Percentiles rank a stretch among this genome's conserved stretches.
Evolutionary conservation across 2,888 invertebrate species (phyloP).

Genomic region (Drosophila borborema): DNA sequence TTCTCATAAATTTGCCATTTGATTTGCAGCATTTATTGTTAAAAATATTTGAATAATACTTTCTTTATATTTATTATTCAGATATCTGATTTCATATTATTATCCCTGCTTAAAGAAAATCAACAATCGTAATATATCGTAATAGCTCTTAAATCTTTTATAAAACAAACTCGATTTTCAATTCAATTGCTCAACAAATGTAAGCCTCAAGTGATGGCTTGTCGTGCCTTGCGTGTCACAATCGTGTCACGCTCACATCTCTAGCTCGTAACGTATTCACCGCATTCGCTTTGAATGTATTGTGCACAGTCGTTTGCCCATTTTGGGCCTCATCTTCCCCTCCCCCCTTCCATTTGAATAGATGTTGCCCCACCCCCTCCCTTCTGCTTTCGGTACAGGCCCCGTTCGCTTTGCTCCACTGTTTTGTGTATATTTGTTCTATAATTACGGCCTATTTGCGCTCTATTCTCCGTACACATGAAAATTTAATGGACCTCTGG

Average conservation of each 20-base stretch:
- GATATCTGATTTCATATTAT: too few relatives aligned
- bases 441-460: constrained; percentile 75
- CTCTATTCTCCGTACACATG: constrained; percentile 71
- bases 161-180: not conserved
- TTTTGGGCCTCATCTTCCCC: constrained; percentile 43
- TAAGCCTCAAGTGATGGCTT: not conserved
- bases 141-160: not conserved
- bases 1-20: too few relatives aligned
- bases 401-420: constrained; percentile 26
- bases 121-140: too few relatives aligned
- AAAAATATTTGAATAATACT: too few relatives aligned
- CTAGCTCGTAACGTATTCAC: constrained; percentile 19
- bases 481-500: constrained; percentile 66
- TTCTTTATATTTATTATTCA: too few relatives aligned
- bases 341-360: not conserved
- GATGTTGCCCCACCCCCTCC: not conserved
- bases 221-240: constrained; percentile 5
- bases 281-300: constrained; percentile 36
- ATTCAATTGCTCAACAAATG: not conserved
- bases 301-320: constrained; percentile 41
- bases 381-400: not conserved
- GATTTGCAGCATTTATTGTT: too few relatives aligned
- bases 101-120: too few relatives aligned
- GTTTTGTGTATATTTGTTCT: constrained; percentile 69
- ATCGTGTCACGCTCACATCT: constrained; percentile 22